A percentile compares a stretch with the other conserved stretches of the same genome.
Conservation (phyloP, 2,888 invertebrate genomes). For the Limnephilus marmoratus region DNA sequence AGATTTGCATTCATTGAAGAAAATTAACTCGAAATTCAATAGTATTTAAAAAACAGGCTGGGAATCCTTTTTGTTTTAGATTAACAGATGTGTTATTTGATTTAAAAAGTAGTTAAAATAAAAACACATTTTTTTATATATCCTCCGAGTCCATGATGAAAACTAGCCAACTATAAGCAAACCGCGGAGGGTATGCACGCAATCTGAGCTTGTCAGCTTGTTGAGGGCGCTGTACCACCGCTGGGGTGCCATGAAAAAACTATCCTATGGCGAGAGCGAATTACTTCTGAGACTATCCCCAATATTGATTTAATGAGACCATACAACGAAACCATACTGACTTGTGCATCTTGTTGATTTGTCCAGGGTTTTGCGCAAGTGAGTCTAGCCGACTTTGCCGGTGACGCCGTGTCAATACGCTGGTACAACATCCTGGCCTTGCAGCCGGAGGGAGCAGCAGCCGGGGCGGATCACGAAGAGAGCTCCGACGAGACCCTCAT, state of each 20-base stretch:
- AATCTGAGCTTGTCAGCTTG: conserved; percentile 38
- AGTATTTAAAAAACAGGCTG: background rate
- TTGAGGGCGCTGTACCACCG: conserved; percentile 62
- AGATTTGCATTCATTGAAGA: no score
- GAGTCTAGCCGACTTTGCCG: conserved; percentile 95
- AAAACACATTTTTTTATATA: background rate
- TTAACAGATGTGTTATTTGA: background rate
- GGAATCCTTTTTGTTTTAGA: background rate
- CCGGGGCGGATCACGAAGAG: conserved; percentile 85
- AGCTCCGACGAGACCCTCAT: conserved; percentile 98
- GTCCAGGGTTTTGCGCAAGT: conserved; percentile 95
- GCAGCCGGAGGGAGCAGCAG: conserved; percentile 69
- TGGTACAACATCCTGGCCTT: conserved; percentile 97
- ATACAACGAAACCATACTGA: background rate
- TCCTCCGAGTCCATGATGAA: conserved; percentile 71
- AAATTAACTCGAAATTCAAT: no score
- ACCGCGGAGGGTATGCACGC: conserved; percentile 67
- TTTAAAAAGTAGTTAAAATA: background rate
- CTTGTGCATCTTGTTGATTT: background rate
- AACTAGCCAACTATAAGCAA: conserved; percentile 78
- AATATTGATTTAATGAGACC: background rate
- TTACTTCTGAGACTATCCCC: conserved; percentile 69
- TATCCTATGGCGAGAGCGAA: conserved; percentile 75
- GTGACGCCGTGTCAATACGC: conserved; percentile 87
- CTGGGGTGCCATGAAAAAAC: conserved; percentile 74